A percentile compares a stretch with the other conserved stretches of the same genome.
Evolutionary conservation across 2,888 invertebrate species (phyloP).

Genomic region (Actias luna): DNA sequence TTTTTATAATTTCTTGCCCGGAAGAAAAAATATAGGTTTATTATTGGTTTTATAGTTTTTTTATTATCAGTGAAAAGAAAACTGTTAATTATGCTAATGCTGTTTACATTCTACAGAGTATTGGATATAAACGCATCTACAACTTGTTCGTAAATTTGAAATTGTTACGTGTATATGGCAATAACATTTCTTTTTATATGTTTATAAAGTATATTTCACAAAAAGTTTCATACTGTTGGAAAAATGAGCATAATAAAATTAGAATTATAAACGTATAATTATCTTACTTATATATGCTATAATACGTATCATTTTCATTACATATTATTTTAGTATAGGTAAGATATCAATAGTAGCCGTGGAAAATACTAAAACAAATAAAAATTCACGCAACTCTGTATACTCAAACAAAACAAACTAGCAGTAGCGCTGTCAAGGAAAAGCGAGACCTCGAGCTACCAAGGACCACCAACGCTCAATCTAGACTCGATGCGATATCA

Average conservation of each 20-base stretch:
- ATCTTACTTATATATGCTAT: neutral
- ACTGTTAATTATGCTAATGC: too few relatives aligned
- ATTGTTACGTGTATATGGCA: too few relatives aligned
- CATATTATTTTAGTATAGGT: neutral
- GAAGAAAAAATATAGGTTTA: neutral
- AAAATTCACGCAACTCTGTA: conserved; percentile 7
- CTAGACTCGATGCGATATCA: conserved; percentile 43
- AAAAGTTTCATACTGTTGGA: too few relatives aligned
- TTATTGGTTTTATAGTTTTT: neutral
- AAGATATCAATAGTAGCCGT: neutral
- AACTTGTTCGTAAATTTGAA: too few relatives aligned
- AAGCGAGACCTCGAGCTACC: conserved; percentile 32
- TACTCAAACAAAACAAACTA: conserved; percentile 22
- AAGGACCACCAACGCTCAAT: conserved; percentile 45
- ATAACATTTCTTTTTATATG: too few relatives aligned
- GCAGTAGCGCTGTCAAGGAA: conserved; percentile 25
- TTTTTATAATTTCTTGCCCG: neutral
- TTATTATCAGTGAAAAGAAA: too few relatives aligned
- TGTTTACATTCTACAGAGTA: too few relatives aligned
- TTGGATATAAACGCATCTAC: too few relatives aligned
- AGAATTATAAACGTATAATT: too few relatives aligned
- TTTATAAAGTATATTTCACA: too few relatives aligned
- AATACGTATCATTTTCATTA: neutral
- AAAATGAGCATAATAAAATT: too few relatives aligned
- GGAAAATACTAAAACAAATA: conserved; percentile 11